phyloP scores from a whole-genome alignment of 2,113 vertebrate species.

The Myotis lucifugus region DNA sequence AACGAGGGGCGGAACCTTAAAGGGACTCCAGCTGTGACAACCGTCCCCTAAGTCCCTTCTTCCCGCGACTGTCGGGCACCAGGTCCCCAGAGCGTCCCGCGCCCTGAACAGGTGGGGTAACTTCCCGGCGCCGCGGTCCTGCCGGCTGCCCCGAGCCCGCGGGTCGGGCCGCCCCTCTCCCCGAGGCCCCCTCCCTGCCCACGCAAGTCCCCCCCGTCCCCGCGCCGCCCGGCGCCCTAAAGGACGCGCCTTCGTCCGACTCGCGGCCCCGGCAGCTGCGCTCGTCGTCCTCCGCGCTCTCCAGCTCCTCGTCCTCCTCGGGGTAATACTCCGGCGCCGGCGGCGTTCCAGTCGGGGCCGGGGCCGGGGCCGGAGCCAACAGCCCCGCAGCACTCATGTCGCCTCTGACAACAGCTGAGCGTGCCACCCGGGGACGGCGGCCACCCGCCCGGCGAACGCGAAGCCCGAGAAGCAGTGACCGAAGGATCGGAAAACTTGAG shows the following conservation, averaged over 20 bases:
- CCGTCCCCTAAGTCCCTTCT: not conserved
- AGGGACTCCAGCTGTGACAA: not conserved
- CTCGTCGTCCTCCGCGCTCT: constrained; percentile 96
- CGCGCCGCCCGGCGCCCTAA: rapidly evolving
- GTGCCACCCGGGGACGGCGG: not conserved
- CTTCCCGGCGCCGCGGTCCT: not conserved
- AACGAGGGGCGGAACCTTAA: not conserved
- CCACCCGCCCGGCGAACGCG: not conserved
- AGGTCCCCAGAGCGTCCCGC: rapidly evolving
- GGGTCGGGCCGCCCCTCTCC: not conserved
- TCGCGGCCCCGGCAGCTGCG: constrained; percentile 95
- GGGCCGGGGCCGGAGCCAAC: constrained; percentile 84
- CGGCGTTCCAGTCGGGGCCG: constrained; percentile 81
- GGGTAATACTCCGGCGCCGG: constrained; percentile 93
- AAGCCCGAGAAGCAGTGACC: not conserved
- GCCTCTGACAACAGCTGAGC: not conserved
- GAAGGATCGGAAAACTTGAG: not conserved
- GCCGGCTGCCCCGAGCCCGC: rapidly evolving
- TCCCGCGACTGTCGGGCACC: rapidly evolving
- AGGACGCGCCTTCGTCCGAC: constrained; percentile 92
- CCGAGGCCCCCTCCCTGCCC: not conserved
- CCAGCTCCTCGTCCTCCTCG: constrained; percentile 95
- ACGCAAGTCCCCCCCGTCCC: not conserved
- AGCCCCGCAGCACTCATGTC: constrained; percentile 91
- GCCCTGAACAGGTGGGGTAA: rapidly evolving